Base-by-base conservation (phyloP, 2,797 vertebrate genomes). In the Coreius guichenoti region DNA sequence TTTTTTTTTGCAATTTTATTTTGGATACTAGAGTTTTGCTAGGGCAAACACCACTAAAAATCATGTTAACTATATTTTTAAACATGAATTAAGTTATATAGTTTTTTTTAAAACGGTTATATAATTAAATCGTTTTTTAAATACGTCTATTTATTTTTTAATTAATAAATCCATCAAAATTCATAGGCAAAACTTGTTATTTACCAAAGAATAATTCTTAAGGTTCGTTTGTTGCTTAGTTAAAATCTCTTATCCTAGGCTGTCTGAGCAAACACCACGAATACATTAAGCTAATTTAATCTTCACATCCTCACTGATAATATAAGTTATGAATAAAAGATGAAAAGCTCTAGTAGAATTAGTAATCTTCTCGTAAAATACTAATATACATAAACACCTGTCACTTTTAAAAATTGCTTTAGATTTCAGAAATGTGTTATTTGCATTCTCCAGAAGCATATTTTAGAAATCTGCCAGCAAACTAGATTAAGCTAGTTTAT, bases 401-500 rank as follows among this genome's bases (percentile, higher is more conserved):
- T 36, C 70, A 70, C 26, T 70, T 29, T 79, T 61, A 69, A 47
- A 63, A 75, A 45, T 17, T 21, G 26, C 26, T 75, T n/a, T n/a
- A 12, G 8, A 21, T 80, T 68, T 51, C 63, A 63, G 16, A 78
- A 16, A 12, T 63, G 49, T 43, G 9, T 12, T 67, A 63, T 65
- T 79, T 69, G 67, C 61, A 72, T 65, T 65, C 67, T 31, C 9
- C 72, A 82, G 63, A 78, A 45, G 61, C 13, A 8, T 56, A 47
- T 79, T 67, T 68, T 5, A 69, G 29, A 79, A 54, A 39, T 45
- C 36, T 31, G 68, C 74, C 68, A 74, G 23, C 36, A 31, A 65
- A 56, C 33, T 33, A 49, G 58, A 85, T 73, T 75, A 47, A 65
- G 39, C 43, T 21, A 84, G 63, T 75, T 81, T 73, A 61, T 83